A percentile compares a stretch with the other conserved stretches of the same genome.
These are phyloP conservation scores for Drosophila rufa DNA, from an alignment of 1,140 invertebrate species.

Conservation along the genomic window DNA sequence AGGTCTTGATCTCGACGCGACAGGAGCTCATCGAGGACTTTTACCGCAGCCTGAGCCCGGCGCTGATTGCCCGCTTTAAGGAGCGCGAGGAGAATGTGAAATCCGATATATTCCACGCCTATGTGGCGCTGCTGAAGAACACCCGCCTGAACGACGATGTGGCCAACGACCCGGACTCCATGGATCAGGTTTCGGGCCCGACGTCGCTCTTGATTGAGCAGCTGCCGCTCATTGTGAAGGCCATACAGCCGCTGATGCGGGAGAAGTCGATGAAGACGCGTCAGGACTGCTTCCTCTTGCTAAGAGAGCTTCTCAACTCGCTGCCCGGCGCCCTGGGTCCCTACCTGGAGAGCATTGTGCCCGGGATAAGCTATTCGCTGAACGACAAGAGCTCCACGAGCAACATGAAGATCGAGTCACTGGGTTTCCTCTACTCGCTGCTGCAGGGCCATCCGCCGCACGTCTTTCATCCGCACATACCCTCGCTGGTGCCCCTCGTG, in stretches of 20 bases:
- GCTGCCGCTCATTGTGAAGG: conserved; percentile 90
- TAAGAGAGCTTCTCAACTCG: conserved; percentile 96
- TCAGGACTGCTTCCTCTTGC: conserved; percentile 95
- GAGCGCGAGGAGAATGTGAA: conserved; percentile 99
- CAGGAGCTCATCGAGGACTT: conserved; percentile 96
- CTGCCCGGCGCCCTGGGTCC: conserved; percentile 94
- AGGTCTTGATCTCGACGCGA: conserved; percentile 96
- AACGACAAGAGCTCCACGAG: conserved; percentile 97
- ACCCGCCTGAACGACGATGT: conserved; percentile 90
- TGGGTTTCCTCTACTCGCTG: conserved; percentile 96
- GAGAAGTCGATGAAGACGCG: conserved; percentile 97
- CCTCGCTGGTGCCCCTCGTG: conserved; percentile 94
- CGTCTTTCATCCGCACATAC: conserved; percentile 92
- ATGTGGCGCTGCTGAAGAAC: conserved; percentile 96
- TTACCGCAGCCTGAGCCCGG: conserved; percentile 94
- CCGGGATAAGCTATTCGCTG: conserved; percentile 96
- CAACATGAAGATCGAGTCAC: conserved; percentile 99
- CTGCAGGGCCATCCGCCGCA: conserved; percentile 92
- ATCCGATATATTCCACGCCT: conserved; percentile 98
- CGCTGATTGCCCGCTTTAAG: conserved; percentile 96
- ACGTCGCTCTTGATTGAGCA: conserved; percentile 90
- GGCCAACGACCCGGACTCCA: conserved; percentile 90
- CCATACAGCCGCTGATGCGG: conserved; percentile 95
- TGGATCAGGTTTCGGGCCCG: conserved; percentile 90
- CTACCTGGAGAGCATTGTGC: conserved; percentile 94